Percentiles rank a stretch among this genome's conserved stretches.
These are phyloP conservation scores for Menidia menidia DNA, from an alignment of 2,797 vertebrate species.

Conservation along the genomic window DNA sequence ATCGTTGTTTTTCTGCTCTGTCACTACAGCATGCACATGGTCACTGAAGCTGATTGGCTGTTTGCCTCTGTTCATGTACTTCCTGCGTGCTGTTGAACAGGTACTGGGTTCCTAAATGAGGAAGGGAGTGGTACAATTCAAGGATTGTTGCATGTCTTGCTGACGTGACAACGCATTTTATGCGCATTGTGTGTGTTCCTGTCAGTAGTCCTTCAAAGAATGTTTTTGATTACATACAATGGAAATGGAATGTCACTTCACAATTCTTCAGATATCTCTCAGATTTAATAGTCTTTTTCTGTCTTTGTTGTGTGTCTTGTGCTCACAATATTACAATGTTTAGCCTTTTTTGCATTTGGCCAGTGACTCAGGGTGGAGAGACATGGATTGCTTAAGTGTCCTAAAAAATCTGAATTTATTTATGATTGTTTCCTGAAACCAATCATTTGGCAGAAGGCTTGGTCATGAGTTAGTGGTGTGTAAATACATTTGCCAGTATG, in stretches of 20 bases:
- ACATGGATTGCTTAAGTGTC: no score
- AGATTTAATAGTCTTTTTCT: no score
- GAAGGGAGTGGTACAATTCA: neutral
- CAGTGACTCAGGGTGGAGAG: no score
- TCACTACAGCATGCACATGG: neutral
- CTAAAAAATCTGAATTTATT: no score
- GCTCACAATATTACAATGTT: no score
- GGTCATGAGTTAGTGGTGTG: neutral
- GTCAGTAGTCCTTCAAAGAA: neutral
- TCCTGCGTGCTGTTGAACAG: neutral
- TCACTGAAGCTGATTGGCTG: conserved; percentile 16
- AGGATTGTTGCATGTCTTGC: conserved; percentile 15
- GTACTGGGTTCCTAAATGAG: neutral
- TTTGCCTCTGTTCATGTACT: conserved; percentile 10
- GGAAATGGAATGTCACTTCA: no score
- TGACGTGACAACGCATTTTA: no score
- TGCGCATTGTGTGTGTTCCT: neutral
- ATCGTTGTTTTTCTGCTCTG: neutral
- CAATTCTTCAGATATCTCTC: no score
- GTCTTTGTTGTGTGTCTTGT: no score
- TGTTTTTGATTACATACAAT: neutral
- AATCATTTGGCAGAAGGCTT: neutral
- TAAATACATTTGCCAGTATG: neutral
- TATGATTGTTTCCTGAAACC: neutral
- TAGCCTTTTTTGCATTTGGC: no score